Percentiles rank a stretch among this genome's conserved stretches.
These are phyloP conservation scores for Mormyrops attenuatus DNA, from an alignment of 2,797 vertebrate genomes.

Conservation along the genomic window DNA sequence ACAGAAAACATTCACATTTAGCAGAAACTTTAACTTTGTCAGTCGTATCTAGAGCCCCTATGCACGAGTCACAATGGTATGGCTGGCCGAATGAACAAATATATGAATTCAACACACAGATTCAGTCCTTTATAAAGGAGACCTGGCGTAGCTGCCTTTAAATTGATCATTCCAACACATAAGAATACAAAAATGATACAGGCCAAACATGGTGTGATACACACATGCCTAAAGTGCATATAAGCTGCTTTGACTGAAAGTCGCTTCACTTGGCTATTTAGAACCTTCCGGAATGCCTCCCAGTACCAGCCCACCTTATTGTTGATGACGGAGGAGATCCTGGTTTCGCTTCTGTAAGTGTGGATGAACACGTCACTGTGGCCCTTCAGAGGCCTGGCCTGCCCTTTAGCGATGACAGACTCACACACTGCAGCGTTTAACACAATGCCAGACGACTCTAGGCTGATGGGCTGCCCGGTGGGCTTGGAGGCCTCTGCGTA, in stretches of 20 bases:
- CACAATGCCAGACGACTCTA: slow-evolving; percentile 66
- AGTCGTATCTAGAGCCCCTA: neutral
- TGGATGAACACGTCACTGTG: slow-evolving; percentile 68
- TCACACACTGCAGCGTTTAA: slow-evolving; percentile 75
- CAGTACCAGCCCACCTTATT: slow-evolving; percentile 71
- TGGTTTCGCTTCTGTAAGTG: slow-evolving; percentile 65
- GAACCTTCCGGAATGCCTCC: neutral
- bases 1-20: neutral
- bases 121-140: neutral
- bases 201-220: neutral
- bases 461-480: slow-evolving; percentile 60
- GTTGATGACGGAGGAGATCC: slow-evolving; percentile 78
- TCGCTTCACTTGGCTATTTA: neutral
- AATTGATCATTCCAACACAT: neutral
- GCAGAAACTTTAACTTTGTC: neutral
- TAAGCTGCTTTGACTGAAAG: neutral
- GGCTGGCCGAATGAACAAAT: neutral
- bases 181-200: neutral
- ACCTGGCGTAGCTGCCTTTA: neutral
- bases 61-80: neutral
- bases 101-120: neutral
- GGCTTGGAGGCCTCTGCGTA: slow-evolving; percentile 69
- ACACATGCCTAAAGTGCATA: neutral
- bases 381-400: slow-evolving; percentile 65
- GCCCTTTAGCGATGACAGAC: slow-evolving; percentile 64